These are phyloP conservation scores for Myiozetetes cayanensis DNA, from an alignment of 2,113 vertebrate genomes.

Conservation along the genomic window DNA sequence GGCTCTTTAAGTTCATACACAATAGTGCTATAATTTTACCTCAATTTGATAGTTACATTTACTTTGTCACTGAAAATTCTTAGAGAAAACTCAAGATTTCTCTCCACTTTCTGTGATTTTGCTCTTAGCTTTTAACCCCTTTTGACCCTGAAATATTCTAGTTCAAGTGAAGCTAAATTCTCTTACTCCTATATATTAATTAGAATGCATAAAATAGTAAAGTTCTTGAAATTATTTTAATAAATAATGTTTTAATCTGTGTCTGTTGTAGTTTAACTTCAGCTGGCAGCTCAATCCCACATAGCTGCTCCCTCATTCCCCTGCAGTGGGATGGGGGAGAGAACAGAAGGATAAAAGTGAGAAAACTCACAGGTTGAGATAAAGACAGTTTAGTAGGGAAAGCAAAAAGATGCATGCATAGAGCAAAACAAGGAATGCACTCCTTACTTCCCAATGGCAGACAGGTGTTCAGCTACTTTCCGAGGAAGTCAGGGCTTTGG, in stretches of 20 bases:
- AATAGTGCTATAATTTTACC: neutral
- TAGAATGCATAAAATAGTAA: neutral
- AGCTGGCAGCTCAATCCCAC: neutral
- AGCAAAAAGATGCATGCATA: neutral
- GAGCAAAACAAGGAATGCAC: neutral
- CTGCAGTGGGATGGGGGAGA: neutral
- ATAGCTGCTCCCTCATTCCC: accelerated
- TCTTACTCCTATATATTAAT: neutral
- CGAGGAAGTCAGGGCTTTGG: neutral
- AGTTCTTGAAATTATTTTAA: neutral
- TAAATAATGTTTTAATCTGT: neutral
- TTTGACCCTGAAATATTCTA: neutral
- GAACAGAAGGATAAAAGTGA: neutral
- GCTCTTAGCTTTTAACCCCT: neutral
- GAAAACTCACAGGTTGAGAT: neutral
- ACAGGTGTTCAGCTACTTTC: neutral
- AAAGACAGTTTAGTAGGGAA: neutral
- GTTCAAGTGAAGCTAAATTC: neutral
- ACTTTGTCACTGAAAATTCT: neutral
- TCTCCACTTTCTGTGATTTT: neutral
- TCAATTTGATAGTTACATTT: neutral
- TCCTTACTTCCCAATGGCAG: accelerated
- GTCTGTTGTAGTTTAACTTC: neutral
- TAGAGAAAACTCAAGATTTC: neutral
- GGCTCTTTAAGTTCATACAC: neutral